These are phyloP conservation scores for Otis tarda DNA, from an alignment of 2,113 vertebrate species.

Conservation along the genomic window DNA sequence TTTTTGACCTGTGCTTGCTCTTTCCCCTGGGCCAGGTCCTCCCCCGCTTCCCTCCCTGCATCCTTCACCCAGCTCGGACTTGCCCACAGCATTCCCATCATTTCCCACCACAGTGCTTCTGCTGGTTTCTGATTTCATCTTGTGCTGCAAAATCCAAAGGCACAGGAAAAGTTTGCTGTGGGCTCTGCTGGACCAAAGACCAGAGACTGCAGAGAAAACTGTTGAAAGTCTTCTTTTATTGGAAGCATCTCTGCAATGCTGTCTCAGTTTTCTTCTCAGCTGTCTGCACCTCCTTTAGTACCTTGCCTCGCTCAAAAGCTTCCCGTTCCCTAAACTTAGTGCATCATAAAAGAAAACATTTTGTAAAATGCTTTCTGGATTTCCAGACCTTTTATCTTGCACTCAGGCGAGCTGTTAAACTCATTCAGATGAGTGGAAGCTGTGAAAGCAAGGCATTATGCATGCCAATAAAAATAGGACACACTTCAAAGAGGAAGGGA, in stretches of 20 bases:
- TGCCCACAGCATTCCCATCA: accelerated
- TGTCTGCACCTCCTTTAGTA: not conserved
- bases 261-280: not conserved
- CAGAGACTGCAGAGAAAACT: not conserved
- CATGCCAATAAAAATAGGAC: not conserved
- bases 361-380: not conserved
- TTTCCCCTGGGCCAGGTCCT: not conserved
- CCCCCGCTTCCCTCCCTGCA: not conserved
- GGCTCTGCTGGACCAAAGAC: not conserved
- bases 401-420: not conserved
- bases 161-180: not conserved
- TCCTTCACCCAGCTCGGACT: accelerated
- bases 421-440: not conserved
- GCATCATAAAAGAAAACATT: not conserved
- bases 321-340: not conserved
- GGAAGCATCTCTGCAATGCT: not conserved
- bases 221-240: not conserved
- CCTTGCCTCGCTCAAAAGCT: not conserved
- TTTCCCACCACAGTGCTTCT: not conserved
- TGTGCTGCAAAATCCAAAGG: not conserved
- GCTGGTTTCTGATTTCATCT: not conserved
- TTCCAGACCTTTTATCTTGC: not conserved
- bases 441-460: not conserved
- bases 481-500: conserved; percentile 15
- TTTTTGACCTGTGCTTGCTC: not conserved